Evolutionary conservation across 1,140 invertebrate genomes (phyloP).

Genomic region (Drosophila willistoni): DNA sequence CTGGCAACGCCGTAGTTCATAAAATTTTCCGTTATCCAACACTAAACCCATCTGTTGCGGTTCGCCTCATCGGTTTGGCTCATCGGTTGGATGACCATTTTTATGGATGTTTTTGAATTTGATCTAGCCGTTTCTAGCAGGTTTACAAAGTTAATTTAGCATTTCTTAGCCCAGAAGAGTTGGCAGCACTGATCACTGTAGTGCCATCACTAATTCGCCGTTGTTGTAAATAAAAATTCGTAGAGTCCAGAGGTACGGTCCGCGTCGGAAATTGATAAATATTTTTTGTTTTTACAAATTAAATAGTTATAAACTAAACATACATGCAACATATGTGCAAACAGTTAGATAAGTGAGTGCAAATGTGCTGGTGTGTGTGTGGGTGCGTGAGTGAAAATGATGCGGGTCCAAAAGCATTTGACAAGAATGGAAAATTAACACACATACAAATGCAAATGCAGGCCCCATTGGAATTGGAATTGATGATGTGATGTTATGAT

Average conservation of each 20-base stretch:
- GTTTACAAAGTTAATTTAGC: too few relatives aligned
- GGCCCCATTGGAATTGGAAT: slow-evolving; percentile 7
- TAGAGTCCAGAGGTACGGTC: not conserved
- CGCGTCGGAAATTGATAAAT: slow-evolving; percentile 1
- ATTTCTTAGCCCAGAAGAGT: too few relatives aligned
- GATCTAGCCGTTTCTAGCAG: too few relatives aligned
- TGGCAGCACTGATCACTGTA: too few relatives aligned
- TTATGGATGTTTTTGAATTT: too few relatives aligned
- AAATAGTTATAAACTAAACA: not conserved
- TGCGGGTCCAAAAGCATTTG: slow-evolving; percentile 13
- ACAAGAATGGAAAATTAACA: slow-evolving; percentile 16
- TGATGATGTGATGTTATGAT: slow-evolving; percentile 10
- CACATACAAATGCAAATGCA: slow-evolving; percentile 17
- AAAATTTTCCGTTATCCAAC: too few relatives aligned
- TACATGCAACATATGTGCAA: not conserved
- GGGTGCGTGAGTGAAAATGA: not conserved
- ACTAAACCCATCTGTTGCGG: too few relatives aligned
- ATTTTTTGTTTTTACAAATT: slow-evolving; percentile 6
- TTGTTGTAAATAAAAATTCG: not conserved
- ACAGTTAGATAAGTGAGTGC: not conserved
- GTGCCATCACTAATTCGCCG: too few relatives aligned
- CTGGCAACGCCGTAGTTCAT: too few relatives aligned
- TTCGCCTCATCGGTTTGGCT: too few relatives aligned
- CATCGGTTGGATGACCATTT: too few relatives aligned
- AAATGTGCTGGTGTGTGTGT: not conserved